These are phyloP conservation scores for Channa argus DNA, from an alignment of 2,113 vertebrate species.

Conservation along the genomic window DNA sequence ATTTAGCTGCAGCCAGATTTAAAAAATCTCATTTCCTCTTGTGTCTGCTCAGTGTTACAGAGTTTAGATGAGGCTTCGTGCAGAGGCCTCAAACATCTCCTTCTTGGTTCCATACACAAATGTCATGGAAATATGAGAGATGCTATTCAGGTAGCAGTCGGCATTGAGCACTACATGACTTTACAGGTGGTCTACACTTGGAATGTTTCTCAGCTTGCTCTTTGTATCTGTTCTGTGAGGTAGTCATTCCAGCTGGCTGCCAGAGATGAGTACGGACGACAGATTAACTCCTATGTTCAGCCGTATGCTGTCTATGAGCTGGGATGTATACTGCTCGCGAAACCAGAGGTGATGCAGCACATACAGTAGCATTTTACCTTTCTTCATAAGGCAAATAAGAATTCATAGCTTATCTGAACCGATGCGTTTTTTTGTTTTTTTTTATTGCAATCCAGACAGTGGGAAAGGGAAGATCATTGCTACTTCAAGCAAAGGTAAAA, in stretches of 20 bases:
- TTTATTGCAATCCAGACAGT: conserved; percentile 85
- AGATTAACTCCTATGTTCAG: conserved; percentile 92
- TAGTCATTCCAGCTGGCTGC: conserved; percentile 94
- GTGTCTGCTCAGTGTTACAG: conserved; percentile 88
- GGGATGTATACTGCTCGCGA: conserved; percentile 92
- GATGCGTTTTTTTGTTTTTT: background rate
- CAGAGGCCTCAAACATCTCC: conserved; percentile 91
- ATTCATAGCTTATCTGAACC: background rate
- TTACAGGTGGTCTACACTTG: background rate
- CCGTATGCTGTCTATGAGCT: conserved; percentile 97
- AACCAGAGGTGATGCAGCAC: conserved; percentile 88
- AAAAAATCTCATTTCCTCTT: background rate
- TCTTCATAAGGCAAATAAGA: background rate
- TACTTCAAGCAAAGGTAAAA: conserved; percentile 97
- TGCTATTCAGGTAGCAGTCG: conserved; percentile 88
- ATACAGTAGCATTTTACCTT: too few species aligned
- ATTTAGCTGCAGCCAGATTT: background rate
- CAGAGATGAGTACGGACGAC: conserved; percentile 92
- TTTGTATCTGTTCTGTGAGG: background rate
- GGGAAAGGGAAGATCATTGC: conserved; percentile 92
- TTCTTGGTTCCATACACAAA: conserved; percentile 97
- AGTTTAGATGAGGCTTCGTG: conserved; percentile 89
- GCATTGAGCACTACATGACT: background rate
- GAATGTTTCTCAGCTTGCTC: background rate
- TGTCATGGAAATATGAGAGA: conserved; percentile 96